A percentile compares a stretch with the other conserved stretches of the same genome.
Evolutionary conservation across 1,140 invertebrate genomes (phyloP).

Genomic region (Amyelois transitella): DNA sequence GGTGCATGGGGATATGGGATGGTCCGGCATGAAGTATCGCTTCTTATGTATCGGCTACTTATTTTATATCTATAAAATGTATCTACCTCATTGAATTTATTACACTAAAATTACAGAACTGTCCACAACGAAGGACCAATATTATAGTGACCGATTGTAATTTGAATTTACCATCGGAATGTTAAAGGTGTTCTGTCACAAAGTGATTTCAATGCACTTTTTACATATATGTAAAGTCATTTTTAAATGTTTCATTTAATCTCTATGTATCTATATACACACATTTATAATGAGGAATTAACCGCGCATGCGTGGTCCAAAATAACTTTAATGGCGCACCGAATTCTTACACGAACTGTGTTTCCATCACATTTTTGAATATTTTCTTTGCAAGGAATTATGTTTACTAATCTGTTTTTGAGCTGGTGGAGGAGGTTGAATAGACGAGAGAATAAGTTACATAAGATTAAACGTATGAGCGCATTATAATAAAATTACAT

Average conservation of each 20-base stretch:
- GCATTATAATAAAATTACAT: too few relatives aligned
- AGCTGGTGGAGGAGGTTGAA: not conserved
- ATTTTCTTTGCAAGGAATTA: not conserved
- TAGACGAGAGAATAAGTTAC: too few relatives aligned
- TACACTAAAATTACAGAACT: not conserved
- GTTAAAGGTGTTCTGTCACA: too few relatives aligned
- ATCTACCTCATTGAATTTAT: not conserved
- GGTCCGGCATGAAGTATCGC: slow-evolving; percentile 4
- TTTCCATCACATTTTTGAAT: not conserved
- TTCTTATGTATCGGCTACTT: slow-evolving; percentile 7
- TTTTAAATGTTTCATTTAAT: too few relatives aligned
- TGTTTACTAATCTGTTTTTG: not conserved
- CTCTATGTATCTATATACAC: too few relatives aligned
- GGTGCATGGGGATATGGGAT: not conserved
- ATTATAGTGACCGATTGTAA: too few relatives aligned
- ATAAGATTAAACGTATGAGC: too few relatives aligned
- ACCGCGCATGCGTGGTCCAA: not conserved
- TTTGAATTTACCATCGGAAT: too few relatives aligned
- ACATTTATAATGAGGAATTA: not conserved
- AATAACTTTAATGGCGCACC: not conserved
- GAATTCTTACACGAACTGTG: not conserved
- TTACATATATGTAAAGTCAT: too few relatives aligned
- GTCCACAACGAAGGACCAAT: not conserved
- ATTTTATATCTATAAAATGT: slow-evolving; percentile 1
- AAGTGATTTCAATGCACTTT: too few relatives aligned